Conservation (phyloP, 2,888 invertebrate genomes). For the Morpho achilles region DNA sequence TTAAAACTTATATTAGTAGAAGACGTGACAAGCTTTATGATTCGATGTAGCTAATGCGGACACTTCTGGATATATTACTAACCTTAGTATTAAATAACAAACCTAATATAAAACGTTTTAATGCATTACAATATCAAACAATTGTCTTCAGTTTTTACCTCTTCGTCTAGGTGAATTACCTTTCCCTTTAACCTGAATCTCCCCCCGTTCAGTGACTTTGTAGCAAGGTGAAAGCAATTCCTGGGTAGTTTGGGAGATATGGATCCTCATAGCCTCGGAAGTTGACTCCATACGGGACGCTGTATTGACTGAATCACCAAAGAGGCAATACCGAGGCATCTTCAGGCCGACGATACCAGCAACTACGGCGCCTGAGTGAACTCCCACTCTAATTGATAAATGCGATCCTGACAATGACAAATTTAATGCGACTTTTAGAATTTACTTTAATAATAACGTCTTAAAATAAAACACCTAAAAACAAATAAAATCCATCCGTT, state of each 20-base stretch:
- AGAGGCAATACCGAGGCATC: slow-evolving; percentile 93
- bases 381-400: slow-evolving; percentile 90
- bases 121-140: too few species aligned
- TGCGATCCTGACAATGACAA: slow-evolving; percentile 81
- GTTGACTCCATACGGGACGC: slow-evolving; percentile 96
- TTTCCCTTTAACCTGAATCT: slow-evolving; percentile 94
- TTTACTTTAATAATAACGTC: too few species aligned
- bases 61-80: too few species aligned
- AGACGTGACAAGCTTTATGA: too few species aligned
- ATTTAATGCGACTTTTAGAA: too few species aligned
- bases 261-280: slow-evolving; percentile 95
- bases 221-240: slow-evolving; percentile 87
- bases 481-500: too few species aligned
- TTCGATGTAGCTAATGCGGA: too few species aligned
- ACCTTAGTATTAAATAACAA: neutral
- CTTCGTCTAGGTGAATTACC: slow-evolving; percentile 65
- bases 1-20: too few species aligned
- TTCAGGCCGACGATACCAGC: slow-evolving; percentile 96
- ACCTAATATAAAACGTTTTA: neutral
- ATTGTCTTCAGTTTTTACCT: slow-evolving; percentile 11
- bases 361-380: slow-evolving; percentile 94
- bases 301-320: slow-evolving; percentile 95
- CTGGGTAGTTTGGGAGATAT: slow-evolving; percentile 94
- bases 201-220: slow-evolving; percentile 87
- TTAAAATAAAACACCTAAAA: too few species aligned